Evolutionary conservation across 2,888 invertebrate genomes (phyloP), one percentile per base, ranked within the genome.

Genomic region (Athalia rosae): DNA sequence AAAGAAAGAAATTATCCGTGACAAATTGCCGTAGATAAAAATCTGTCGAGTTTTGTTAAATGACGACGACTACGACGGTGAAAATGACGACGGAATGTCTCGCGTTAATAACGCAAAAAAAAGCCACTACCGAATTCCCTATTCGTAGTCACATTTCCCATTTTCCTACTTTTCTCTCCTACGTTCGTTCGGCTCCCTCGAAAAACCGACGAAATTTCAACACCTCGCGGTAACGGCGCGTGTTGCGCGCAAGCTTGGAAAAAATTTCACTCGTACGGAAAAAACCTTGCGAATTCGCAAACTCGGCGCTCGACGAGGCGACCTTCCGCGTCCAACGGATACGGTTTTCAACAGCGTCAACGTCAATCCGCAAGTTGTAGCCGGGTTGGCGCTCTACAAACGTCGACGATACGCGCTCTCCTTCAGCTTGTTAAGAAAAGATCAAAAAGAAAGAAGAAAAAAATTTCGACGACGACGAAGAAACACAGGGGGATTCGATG

Each of bases 331-430:
- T 58, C 71, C 43, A 58, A 47, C 11, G 71, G 58, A 71, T 71
- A 71, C 59, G 71, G 58, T 43, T 58, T 71, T 71, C 71, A 71
- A 43, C 71, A 58, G 1, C 28, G 28, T 28, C 28, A 28, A 28
- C 28, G 28, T 28, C 28, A 28, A 28, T 28, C 28, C 28, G 28
- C 28, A 28, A 28, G 28, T 28, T 28, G n/a, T n/a, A n/a, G n/a
- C n/a, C n/a, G n/a, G n/a, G n/a, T n/a, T n/a, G n/a, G n/a, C n/a
- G n/a, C 28, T 28, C 28, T 28, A 28, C 2, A 28, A 28, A 28
- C 28, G 28, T 28, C 28, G 28, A 28, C 2, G 1, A 28, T 28
- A 28, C 28, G 28, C 28, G 28, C 28, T 28, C 28, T 28, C 28
- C 28, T 28, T 28, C 28, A 28, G 28, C 28, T 28, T 28, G 28